Conservation (phyloP, 2,797 vertebrate species). For the Acrocephalus scirpaceus region DNA sequence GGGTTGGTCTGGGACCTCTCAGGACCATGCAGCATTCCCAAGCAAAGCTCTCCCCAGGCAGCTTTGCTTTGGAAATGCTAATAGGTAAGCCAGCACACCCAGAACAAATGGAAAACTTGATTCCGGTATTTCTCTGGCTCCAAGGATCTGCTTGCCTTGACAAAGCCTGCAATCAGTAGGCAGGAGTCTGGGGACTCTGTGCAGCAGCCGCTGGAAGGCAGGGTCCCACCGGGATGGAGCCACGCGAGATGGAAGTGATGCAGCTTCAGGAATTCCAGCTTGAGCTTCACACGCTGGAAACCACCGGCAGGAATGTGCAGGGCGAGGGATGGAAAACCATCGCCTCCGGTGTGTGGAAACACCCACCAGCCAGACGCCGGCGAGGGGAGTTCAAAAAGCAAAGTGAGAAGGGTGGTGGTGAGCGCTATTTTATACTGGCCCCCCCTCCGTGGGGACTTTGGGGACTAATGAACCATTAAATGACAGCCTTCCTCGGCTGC, state of each 20-base stretch:
- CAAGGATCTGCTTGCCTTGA: not conserved
- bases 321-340: constrained; percentile 12
- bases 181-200: not conserved
- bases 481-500: not conserved
- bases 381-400: not conserved
- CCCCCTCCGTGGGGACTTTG: not conserved
- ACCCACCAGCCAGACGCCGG: not conserved
- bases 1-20: not conserved
- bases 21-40: not conserved
- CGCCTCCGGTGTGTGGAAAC: not conserved
- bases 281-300: not conserved
- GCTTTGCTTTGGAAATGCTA: not conserved
- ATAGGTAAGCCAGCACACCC: constrained; percentile 9
- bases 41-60: constrained; percentile 12
- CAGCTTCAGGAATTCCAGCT: not conserved
- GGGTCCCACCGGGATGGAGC: not conserved
- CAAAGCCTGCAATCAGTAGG: not conserved
- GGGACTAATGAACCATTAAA: not conserved
- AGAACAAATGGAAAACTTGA: constrained; percentile 13
- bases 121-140: not conserved
- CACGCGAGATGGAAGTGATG: accelerated
- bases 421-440: accelerated
- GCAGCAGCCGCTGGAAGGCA: not conserved
- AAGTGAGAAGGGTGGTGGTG: not conserved
- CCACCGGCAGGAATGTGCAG: not conserved